Conservation (phyloP, 2,113 vertebrate species). For the Pipra filicauda region DNA sequence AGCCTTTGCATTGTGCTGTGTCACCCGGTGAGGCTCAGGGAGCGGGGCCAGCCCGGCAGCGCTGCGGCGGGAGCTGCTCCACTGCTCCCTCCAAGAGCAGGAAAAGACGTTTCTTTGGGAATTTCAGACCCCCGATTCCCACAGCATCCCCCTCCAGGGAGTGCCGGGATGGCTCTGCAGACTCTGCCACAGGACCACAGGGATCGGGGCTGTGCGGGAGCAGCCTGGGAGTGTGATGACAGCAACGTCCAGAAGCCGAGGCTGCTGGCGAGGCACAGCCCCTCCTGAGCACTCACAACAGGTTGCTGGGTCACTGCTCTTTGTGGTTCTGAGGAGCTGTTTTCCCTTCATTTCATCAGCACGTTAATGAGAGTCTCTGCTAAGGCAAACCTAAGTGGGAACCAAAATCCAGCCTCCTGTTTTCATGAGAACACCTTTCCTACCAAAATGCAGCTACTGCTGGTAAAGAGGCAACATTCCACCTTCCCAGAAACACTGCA, state of each 20-base stretch:
- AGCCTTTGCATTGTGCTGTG: neutral
- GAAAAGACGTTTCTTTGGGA: neutral
- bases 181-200: neutral
- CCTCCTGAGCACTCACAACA: neutral
- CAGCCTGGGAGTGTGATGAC: accelerated
- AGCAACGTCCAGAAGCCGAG: neutral
- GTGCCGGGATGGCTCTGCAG: neutral
- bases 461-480: neutral
- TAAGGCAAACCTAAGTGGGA: neutral
- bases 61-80: neutral
- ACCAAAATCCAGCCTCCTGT: neutral
- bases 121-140: neutral
- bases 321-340: neutral
- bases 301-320: too few relatives aligned
- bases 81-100: neutral
- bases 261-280: accelerated
- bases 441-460: neutral
- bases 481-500: neutral
- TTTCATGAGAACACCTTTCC: neutral
- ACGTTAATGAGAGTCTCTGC: neutral
- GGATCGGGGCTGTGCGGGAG: accelerated
- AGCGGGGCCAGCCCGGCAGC: neutral
- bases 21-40: neutral
- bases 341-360: neutral
- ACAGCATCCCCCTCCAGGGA: neutral